Evolutionary conservation across 2,797 vertebrate genomes (phyloP).

Genomic region (Harpagifer antarcticus): DNA sequence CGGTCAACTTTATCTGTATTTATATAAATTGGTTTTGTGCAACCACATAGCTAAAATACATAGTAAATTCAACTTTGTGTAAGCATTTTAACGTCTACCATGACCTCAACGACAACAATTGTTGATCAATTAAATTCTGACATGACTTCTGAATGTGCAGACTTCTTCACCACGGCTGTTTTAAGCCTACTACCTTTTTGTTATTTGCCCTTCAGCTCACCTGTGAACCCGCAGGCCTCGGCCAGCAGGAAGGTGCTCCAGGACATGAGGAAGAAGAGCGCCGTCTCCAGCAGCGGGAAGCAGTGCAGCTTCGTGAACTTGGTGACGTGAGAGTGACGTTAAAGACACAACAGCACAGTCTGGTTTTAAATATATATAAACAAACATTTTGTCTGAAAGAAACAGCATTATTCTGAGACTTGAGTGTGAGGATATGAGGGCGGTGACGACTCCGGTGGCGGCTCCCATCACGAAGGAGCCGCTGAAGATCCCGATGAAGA

Average conservation of each 20-base stretch:
- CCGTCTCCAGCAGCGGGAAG: constrained; percentile 98
- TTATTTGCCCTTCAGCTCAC: constrained; percentile 55
- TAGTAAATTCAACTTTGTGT: too few relatives aligned
- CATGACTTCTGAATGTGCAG: too few relatives aligned
- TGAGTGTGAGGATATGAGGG: constrained; percentile 92
- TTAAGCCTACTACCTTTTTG: neutral
- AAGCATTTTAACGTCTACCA: too few relatives aligned
- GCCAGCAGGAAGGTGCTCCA: constrained; percentile 99
- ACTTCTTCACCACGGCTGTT: neutral
- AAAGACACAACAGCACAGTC: constrained; percentile 75
- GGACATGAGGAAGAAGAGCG: constrained; percentile 98
- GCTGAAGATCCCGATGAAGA: constrained; percentile 98
- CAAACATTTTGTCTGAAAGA: too few relatives aligned
- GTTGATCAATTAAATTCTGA: too few relatives aligned
- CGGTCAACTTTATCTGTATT: too few relatives aligned
- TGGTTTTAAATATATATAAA: neutral
- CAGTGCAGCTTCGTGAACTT: constrained; percentile 99
- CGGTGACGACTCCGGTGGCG: constrained; percentile 94
- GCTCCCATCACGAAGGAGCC: constrained; percentile 98
- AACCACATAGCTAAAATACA: too few relatives aligned
- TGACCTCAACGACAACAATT: too few relatives aligned
- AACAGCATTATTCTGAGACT: neutral
- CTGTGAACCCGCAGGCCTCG: constrained; percentile 97
- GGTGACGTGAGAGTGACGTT: constrained; percentile 90
- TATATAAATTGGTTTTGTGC: too few relatives aligned